Percentiles rank a stretch among this genome's conserved stretches.
Evolutionary conservation across 2,113 vertebrate genomes (phyloP).

Genomic region (Lagopus leucura): DNA sequence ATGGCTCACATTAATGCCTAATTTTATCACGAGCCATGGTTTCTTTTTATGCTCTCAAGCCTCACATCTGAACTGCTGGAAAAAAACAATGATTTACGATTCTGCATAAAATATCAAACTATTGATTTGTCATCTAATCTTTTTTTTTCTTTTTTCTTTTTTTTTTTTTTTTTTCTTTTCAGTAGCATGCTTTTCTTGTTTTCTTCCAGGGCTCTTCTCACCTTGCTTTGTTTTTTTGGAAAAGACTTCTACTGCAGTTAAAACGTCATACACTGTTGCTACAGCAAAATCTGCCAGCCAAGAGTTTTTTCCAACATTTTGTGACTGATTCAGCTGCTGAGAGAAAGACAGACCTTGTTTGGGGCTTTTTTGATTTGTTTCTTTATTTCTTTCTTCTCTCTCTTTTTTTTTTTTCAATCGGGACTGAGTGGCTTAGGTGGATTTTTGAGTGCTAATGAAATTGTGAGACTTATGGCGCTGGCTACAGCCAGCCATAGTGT

Average conservation of each 20-base stretch:
- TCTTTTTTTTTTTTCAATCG: not conserved
- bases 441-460: slow-evolving; percentile 79
- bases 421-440: slow-evolving; percentile 73
- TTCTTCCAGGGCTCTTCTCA: slow-evolving; percentile 36
- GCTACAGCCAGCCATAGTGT: slow-evolving; percentile 79
- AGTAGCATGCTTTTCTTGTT: not conserved
- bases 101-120: slow-evolving; percentile 53
- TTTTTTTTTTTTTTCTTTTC: too few species aligned
- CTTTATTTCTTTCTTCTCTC: not conserved
- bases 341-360: slow-evolving; percentile 42
- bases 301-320: slow-evolving; percentile 76
- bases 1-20: slow-evolving; percentile 59
- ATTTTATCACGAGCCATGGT: slow-evolving; percentile 53
- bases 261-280: slow-evolving; percentile 66
- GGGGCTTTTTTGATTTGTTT: not conserved
- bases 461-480: slow-evolving; percentile 79
- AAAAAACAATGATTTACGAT: slow-evolving; percentile 44
- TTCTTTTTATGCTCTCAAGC: slow-evolving; percentile 42
- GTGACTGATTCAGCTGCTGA: slow-evolving; percentile 60
- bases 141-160: not conserved
- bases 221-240: slow-evolving; percentile 60
- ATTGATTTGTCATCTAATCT: slow-evolving; percentile 59
- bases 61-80: slow-evolving; percentile 17
- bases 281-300: slow-evolving; percentile 68
- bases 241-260: slow-evolving; percentile 72